phyloP scores from a whole-genome alignment of 2,888 invertebrate species.

The Drymonia ruficornis region DNA sequence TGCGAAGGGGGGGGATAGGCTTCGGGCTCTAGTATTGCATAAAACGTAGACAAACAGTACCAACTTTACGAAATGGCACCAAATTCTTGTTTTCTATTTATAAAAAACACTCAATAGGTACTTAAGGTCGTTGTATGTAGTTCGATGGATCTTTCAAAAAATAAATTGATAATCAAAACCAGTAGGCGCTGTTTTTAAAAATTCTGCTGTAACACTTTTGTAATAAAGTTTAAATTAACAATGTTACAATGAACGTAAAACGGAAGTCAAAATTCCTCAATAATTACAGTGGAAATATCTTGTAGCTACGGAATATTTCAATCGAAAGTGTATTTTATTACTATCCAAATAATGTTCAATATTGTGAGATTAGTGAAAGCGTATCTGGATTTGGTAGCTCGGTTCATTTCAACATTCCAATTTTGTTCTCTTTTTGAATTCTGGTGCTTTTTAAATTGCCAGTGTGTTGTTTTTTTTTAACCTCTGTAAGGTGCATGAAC shows the following conservation, averaged over 20 bases:
- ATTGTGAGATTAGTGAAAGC: slow-evolving; percentile 47
- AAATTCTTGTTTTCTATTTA: background rate
- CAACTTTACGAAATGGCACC: no score
- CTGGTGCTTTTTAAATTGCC: slow-evolving; percentile 74
- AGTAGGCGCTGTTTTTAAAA: background rate
- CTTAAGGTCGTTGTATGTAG: background rate
- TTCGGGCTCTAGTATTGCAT: no score
- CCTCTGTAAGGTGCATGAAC: slow-evolving; percentile 50
- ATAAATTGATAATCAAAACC: slow-evolving; percentile 2
- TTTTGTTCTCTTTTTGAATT: slow-evolving; percentile 71
- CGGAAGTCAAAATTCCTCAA: slow-evolving; percentile 54
- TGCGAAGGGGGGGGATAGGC: no score
- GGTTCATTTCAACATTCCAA: slow-evolving; percentile 75
- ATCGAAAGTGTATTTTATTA: slow-evolving; percentile 50
- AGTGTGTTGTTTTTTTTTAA: slow-evolving; percentile 65
- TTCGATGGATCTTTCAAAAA: background rate
- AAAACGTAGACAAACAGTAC: no score
- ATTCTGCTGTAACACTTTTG: slow-evolving; percentile 29
- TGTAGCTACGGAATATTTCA: slow-evolving; percentile 16
- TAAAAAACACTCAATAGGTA: no score
- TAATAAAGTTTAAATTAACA: slow-evolving; percentile 28
- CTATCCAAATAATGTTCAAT: slow-evolving; percentile 49
- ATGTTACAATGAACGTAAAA: slow-evolving; percentile 35
- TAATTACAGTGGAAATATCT: slow-evolving; percentile 26
- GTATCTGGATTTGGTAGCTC: slow-evolving; percentile 77